Evolutionary conservation across 2,797 vertebrate species (phyloP), one percentile per base, ranked within the genome.

Genomic region (Lemur catta): DNA sequence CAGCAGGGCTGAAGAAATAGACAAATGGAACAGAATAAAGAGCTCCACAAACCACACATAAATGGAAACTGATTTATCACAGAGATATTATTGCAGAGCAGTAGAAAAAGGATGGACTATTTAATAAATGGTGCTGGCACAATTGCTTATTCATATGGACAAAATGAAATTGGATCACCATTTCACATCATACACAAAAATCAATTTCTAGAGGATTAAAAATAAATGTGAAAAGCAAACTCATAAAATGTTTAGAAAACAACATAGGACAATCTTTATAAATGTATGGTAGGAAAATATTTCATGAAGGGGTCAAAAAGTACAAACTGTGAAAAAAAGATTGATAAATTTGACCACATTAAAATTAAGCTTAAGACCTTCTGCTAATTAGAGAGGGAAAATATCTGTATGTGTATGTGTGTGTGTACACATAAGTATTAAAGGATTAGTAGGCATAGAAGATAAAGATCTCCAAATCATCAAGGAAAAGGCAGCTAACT

Each of bases 211-310:
- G 26, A 91, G 2, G 9, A 88, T 78, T 80, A 78, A 75, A 86
- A 87, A 69, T 96, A 74, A 89, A 71, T 67, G 33, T 86, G 74
- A 80, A 89, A 92, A 79, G 13, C 41, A 86, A 93, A 91, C 24
- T 71, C 38, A 88, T 41, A 67, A 75, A 94, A 50, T 74, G 74
- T 75, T 93, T 18, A 91, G 52, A 87, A 72, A 87, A 84, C 7
- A 76, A 48, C 48, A 14, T 35, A 85, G 35, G 30, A 84, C 0
- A 84, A 22, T 69, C 10, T 91, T 57, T 14, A 61, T 57, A 24
- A 82, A 69, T 14, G 1, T 14, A 41, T 24, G 48, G 22, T 35
- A 84, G 6, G 41, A 93, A 79, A 79, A 50, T 74, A 91, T 52
- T 91, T 93, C 41, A 71, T 41, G 43, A 72, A 92, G 89, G 1